Base-by-base conservation (phyloP, 2,113 vertebrate genomes). In the Anarhynchus alexandrinus region DNA sequence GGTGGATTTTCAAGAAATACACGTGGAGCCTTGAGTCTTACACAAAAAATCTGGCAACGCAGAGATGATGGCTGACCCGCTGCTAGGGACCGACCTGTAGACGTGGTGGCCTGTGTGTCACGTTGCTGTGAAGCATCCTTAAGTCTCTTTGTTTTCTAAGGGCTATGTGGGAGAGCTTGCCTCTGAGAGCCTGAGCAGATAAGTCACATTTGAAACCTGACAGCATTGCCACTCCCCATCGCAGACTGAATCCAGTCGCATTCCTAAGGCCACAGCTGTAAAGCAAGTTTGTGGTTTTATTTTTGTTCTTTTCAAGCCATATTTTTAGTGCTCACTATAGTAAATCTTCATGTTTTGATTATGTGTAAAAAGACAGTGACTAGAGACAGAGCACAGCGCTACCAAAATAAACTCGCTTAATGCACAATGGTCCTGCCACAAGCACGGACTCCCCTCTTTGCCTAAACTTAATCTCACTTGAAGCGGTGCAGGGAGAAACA, bases 261-360 rank as follows among this genome's bases (percentile, higher is more conserved):
- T 97, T 96, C 93, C 93, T 91, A 92, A 90, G 93, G 74, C 91
- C 79, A 55, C 96, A 97, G 85, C 94, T 94, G 93, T 95, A 91
- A 82, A 95, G 87, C 93, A 72, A 97, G 91, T 83, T 91, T 96
- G 96, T 93, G 95, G 95, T 96, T 97, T 97, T 88, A 96, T 96
- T 96, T 96, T 92, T 93, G 42, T 89, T 96, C 93, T 82, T 94
- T 96, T 95, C 74, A 74, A 93, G 87, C 87, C 59, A 5, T 95
- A 95, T 96, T 97, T 97, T 96, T 91, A 96, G 91, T 82, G 66
- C n/a, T 88, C 93, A 86, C 91, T 97, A 27, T 97, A 97, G 96
- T 97, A 97, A 97, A 97, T 97, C 95, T 93, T 95, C 58, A 54
- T 95, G 95, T 95, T 97, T 96, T 96, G 96, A 91, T 95, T 96